These are phyloP conservation scores for Labroides dimidiatus DNA, from an alignment of 2,797 vertebrate species.

Conservation along the genomic window DNA sequence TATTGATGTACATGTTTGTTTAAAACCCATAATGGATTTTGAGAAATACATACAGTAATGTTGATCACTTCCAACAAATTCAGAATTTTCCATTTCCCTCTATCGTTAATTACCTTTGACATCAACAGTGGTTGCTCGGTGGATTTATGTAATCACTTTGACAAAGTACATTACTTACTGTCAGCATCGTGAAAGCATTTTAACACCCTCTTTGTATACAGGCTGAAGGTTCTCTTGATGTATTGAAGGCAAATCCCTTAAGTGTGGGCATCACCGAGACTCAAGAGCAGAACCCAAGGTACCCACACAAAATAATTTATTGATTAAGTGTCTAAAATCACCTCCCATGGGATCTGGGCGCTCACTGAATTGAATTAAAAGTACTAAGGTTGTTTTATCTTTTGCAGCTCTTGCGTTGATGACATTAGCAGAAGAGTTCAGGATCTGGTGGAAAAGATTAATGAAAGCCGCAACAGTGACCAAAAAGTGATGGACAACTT, in stretches of 20 bases:
- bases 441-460: constrained; percentile 66
- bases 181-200: neutral
- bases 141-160: too few species aligned
- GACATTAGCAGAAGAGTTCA: constrained; percentile 60
- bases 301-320: neutral
- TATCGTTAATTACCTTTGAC: too few species aligned
- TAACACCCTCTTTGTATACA: constrained; percentile 7
- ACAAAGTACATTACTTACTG: too few species aligned
- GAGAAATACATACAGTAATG: neutral
- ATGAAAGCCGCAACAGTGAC: constrained; percentile 61
- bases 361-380: too few species aligned
- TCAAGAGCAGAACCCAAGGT: constrained; percentile 56
- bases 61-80: too few species aligned
- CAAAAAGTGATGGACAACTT: constrained; percentile 67
- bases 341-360: too few species aligned
- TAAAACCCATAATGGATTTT: neutral
- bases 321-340: too few species aligned
- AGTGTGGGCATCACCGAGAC: constrained; percentile 10
- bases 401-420: constrained; percentile 46
- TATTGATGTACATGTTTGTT: too few species aligned
- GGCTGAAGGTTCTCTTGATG: constrained; percentile 34
- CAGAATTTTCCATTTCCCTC: too few species aligned
- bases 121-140: too few species aligned
- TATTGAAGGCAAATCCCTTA: constrained; percentile 12
- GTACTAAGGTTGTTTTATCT: neutral